A percentile compares a stretch with the other conserved stretches of the same genome.
phyloP scores from a whole-genome alignment of 2,888 invertebrate genomes.

The Oxycera nigricornis region DNA sequence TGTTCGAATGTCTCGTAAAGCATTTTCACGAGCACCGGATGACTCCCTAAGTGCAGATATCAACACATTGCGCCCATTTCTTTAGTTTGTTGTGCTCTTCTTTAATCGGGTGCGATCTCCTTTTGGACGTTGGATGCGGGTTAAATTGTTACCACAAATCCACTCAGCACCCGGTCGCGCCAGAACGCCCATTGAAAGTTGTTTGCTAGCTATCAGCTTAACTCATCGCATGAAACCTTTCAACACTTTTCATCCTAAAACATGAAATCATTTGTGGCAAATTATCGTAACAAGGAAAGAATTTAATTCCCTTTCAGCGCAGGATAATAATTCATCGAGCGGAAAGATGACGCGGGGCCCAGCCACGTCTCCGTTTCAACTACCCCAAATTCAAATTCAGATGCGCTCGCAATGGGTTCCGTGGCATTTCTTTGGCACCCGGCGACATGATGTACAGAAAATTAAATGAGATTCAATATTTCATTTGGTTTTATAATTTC shows the following conservation, averaged over 20 bases:
- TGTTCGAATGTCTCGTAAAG: slow-evolving; percentile 34
- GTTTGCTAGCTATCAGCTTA: slow-evolving; percentile 8
- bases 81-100: slow-evolving; percentile 16
- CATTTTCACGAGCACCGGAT: neutral
- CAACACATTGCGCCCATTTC: slow-evolving; percentile 35
- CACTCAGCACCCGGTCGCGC: slow-evolving; percentile 9
- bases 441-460: slow-evolving; percentile 20
- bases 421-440: neutral
- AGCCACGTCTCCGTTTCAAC: neutral
- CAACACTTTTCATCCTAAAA: slow-evolving; percentile 28
- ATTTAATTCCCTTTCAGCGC: slow-evolving; percentile 36
- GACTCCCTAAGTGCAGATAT: slow-evolving; percentile 38
- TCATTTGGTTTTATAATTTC: slow-evolving; percentile 19
- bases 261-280: slow-evolving; percentile 41
- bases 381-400: slow-evolving; percentile 3
- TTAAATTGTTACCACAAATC: slow-evolving; percentile 14
- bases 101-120: slow-evolving; percentile 13
- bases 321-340: slow-evolving; percentile 25
- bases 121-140: neutral
- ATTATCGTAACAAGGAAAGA: slow-evolving; percentile 36
- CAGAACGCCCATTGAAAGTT: slow-evolving; percentile 20
- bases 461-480: slow-evolving; percentile 34
- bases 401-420: neutral
- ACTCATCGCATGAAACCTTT: slow-evolving; percentile 26
- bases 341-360: slow-evolving; percentile 6